phyloP scores from a whole-genome alignment of 2,888 invertebrate species.

The Encarsia formosa region DNA sequence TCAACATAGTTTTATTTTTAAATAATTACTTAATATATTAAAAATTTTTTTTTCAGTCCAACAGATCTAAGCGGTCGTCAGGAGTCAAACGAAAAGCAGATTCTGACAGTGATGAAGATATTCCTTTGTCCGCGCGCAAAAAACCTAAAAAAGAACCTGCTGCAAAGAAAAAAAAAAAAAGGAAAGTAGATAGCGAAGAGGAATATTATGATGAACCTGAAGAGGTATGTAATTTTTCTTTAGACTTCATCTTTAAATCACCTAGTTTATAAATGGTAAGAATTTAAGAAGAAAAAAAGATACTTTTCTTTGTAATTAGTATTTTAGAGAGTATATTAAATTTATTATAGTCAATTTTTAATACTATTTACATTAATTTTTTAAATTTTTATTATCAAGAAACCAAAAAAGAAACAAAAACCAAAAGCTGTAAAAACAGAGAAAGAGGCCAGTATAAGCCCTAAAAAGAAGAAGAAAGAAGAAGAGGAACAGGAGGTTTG shows the following conservation, averaged over 20 bases:
- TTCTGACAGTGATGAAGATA: slow-evolving; percentile 61
- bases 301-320: background rate
- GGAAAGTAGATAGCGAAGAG: slow-evolving; percentile 41
- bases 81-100: slow-evolving; percentile 53
- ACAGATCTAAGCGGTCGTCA: slow-evolving; percentile 35
- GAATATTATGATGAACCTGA: slow-evolving; percentile 41
- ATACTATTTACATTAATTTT: background rate
- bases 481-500: slow-evolving; percentile 82
- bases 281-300: no score
- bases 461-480: slow-evolving; percentile 72
- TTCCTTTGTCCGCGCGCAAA: slow-evolving; percentile 65
- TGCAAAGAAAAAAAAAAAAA: slow-evolving; percentile 58
- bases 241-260: background rate
- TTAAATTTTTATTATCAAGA: slow-evolving; percentile 19
- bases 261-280: no score
- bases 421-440: slow-evolving; percentile 40
- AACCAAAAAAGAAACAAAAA: slow-evolving; percentile 38
- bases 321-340: background rate
- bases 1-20: background rate
- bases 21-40: background rate
- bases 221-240: slow-evolving; percentile 34
- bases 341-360: background rate
- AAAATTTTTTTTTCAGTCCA: slow-evolving; percentile 30
- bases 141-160: slow-evolving; percentile 60
- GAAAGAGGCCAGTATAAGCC: slow-evolving; percentile 53